Evolutionary conservation across 2,797 vertebrate genomes (phyloP), one percentile per base, ranked within the genome.

Genomic region (Botia kubotai): DNA sequence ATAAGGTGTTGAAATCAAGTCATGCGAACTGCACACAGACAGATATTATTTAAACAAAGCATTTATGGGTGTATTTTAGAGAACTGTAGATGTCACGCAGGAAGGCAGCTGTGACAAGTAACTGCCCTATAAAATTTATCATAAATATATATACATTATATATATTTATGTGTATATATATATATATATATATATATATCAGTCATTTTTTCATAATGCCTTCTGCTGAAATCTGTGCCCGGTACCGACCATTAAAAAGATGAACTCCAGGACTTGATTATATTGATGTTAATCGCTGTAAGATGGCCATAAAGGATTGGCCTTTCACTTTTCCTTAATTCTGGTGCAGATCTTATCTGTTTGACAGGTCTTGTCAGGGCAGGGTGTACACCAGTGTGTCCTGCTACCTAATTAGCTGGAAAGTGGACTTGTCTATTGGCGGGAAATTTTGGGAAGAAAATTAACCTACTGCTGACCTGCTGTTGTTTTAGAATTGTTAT

Each of bases 231-330:
- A 53, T 81, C 48, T 55, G 63, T 14, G 23, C 57, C 68, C 29
- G 23, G n/a, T 76, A 62, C 43, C 81, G 6, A 33, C 84, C 89
- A 89, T 90, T 89, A 84, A 91, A 91, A 89, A 83, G 75, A 65
- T 80, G 81, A 73, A 3, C 77, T 43, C 39, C 39, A 62, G 75
- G 53, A 73, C 81, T 81, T 90, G 91, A 94, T 94, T 95, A 93
- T 86, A 90, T 89, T 91, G 91, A 94, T 93, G 92, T 91, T 93
- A 94, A 94, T 93, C 83, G 12, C 82, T 89, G 88, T 76, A 71
- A 86, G 87, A 87, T 90, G 92, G 88, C 89, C 89, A 83, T 80
- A 62, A 91, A 89, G 87, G 87, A 87, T 86, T 91, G 90, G 87
- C 88, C 91, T 93, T 93, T 93, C 85, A 85, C 89, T 88, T 90